Conservation (phyloP, 1,140 invertebrate species). For the Plutomurus gul region DNA sequence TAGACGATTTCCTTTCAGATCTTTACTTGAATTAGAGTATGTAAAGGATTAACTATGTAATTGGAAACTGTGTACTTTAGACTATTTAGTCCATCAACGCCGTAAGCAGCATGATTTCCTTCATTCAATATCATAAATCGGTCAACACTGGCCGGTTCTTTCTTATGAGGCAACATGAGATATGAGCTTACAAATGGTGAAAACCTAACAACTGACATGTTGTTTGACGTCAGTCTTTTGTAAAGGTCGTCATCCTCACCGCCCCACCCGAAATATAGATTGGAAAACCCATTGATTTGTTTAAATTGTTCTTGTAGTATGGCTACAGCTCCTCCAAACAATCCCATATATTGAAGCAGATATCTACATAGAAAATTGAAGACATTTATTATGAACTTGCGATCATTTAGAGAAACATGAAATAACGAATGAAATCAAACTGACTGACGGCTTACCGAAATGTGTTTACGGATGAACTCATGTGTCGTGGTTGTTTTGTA, state of each 20-base stretch:
- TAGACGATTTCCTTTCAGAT: too few species aligned
- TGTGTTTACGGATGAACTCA: conserved; percentile 89
- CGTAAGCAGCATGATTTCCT: conserved; percentile 62
- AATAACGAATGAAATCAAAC: neutral
- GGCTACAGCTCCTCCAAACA: conserved; percentile 78
- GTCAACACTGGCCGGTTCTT: conserved; percentile 63
- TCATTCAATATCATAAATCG: conserved; percentile 66
- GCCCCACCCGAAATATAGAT: conserved; percentile 84
- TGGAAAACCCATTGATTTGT: conserved; percentile 72
- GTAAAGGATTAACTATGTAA: conserved; percentile 31
- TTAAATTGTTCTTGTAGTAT: conserved; percentile 66
- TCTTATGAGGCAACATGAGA: conserved; percentile 75
- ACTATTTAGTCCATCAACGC: conserved; percentile 72
- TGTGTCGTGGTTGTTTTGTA: conserved; percentile 80
- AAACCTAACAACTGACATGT: conserved; percentile 70
- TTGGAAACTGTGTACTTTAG: conserved; percentile 64
- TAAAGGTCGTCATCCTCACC: conserved; percentile 92
- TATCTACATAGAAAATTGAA: conserved; percentile 58
- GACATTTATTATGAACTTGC: neutral
- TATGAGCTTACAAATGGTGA: conserved; percentile 66
- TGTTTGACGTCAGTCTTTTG: conserved; percentile 62
- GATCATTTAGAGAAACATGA: neutral
- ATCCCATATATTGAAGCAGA: conserved; percentile 72
- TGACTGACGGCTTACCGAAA: conserved; percentile 63
- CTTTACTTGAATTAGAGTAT: conserved; percentile 41